These are phyloP conservation scores for Drosophila maculinotata DNA, from an alignment of 2,888 invertebrate species.

Conservation along the genomic window DNA sequence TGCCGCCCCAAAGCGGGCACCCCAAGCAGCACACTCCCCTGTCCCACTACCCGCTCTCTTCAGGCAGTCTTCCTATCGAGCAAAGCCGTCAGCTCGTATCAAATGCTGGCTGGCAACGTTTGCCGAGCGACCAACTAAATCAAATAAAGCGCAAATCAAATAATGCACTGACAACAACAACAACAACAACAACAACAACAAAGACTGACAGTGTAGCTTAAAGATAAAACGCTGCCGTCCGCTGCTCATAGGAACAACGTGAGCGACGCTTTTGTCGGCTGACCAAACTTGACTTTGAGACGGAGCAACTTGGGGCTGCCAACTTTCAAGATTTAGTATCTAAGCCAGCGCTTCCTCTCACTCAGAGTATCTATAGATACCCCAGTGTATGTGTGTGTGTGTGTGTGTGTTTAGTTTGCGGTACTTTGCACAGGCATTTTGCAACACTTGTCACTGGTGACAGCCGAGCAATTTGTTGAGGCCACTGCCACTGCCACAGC, in stretches of 20 bases:
- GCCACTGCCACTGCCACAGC: slow-evolving; percentile 13
- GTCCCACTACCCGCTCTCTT: no score
- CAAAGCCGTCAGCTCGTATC: slow-evolving; percentile 58
- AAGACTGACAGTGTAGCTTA: slow-evolving; percentile 20
- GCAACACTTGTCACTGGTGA: slow-evolving; percentile 70
- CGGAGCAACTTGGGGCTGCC: slow-evolving; percentile 37
- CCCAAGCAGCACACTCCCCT: slow-evolving; percentile 8
- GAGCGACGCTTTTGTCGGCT: slow-evolving; percentile 56
- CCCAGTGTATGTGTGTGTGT: slow-evolving; percentile 13
- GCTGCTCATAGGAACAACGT: slow-evolving; percentile 36
- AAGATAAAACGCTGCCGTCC: slow-evolving; percentile 56
- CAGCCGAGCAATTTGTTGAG: slow-evolving; percentile 55
- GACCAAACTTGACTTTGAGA: slow-evolving; percentile 66
- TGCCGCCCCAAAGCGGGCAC: slow-evolving; percentile 18
- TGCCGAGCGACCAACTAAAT: slow-evolving; percentile 57
- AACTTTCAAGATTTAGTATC: slow-evolving; percentile 43
- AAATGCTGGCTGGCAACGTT: slow-evolving; percentile 50
- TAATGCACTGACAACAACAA: slow-evolving; percentile 43
- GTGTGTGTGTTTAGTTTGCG: slow-evolving; percentile 36
- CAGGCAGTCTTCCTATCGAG: background rate
- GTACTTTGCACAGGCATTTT: slow-evolving; percentile 47
- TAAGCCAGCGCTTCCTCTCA: slow-evolving; percentile 13
- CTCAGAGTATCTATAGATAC: background rate
- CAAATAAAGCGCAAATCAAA: slow-evolving; percentile 70
- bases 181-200: slow-evolving; percentile 7